A percentile compares a stretch with the other conserved stretches of the same genome.
phyloP scores from a whole-genome alignment of 2,797 vertebrate species.

The Propithecus deckenii region DNA sequence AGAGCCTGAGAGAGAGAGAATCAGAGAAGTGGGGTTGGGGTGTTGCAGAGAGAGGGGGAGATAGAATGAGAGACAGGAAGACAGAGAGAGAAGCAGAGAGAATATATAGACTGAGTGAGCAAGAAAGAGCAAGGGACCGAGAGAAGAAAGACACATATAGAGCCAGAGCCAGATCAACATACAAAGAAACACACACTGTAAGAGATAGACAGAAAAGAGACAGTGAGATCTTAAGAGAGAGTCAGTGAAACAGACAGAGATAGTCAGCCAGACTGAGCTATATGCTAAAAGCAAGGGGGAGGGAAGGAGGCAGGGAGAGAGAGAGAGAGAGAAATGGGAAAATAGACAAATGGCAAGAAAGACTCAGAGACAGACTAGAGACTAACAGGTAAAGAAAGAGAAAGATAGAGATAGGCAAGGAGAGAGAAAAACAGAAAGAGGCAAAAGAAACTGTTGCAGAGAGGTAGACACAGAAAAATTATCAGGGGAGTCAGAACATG shows the following conservation, averaged over 20 bases:
- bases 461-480: background rate
- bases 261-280: background rate
- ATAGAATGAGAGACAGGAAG: background rate
- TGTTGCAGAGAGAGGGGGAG: background rate
- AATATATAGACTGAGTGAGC: background rate
- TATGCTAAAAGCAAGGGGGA: background rate
- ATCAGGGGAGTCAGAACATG: background rate
- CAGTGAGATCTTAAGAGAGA: background rate
- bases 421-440: background rate
- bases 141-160: background rate
- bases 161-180: background rate
- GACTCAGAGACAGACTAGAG: background rate
- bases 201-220: background rate
- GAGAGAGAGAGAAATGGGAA: background rate
- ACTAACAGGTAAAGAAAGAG: background rate
- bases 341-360: background rate
- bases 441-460: background rate
- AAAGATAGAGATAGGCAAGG: background rate
- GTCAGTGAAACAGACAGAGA: background rate
- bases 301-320: background rate
- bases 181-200: background rate
- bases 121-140: background rate
- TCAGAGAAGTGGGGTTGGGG: background rate
- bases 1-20: background rate
- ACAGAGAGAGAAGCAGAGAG: background rate